A percentile compares a stretch with the other conserved stretches of the same genome.
phyloP scores from a whole-genome alignment of 2,797 vertebrate species.

The Pangasius krempfi region DNA sequence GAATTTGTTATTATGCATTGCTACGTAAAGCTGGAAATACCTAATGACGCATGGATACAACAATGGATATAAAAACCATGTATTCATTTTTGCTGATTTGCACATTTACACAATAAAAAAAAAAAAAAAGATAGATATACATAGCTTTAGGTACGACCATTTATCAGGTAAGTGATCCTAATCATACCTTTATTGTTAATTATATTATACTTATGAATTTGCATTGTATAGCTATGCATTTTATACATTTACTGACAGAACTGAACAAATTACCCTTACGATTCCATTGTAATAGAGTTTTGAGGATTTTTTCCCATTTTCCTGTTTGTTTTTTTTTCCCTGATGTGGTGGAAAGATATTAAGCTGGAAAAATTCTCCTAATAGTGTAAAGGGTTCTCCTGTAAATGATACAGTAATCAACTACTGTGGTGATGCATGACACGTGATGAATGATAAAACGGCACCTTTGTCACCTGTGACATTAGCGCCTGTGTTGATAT shows the following conservation, averaged over 20 bases:
- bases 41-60: neutral
- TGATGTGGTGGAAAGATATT: neutral
- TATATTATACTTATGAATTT: neutral
- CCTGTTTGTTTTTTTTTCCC: neutral
- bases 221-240: neutral
- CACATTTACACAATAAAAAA: neutral
- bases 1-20: neutral
- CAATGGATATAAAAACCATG: neutral
- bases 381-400: neutral
- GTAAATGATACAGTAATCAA: neutral
- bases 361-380: neutral
- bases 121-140: neutral
- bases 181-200: neutral
- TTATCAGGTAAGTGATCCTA: neutral
- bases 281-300: neutral
- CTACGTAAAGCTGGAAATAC: neutral
- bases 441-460: neutral
- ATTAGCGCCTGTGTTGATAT: neutral
- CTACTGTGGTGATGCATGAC: neutral
- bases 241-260: neutral
- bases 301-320: neutral
- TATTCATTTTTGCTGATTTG: neutral
- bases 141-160: neutral
- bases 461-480: neutral
- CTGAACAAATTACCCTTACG: neutral